Percentiles rank a stretch among this genome's conserved stretches.
Evolutionary conservation across 2,797 vertebrate genomes (phyloP).

Genomic region (Coregonus sp.): DNA sequence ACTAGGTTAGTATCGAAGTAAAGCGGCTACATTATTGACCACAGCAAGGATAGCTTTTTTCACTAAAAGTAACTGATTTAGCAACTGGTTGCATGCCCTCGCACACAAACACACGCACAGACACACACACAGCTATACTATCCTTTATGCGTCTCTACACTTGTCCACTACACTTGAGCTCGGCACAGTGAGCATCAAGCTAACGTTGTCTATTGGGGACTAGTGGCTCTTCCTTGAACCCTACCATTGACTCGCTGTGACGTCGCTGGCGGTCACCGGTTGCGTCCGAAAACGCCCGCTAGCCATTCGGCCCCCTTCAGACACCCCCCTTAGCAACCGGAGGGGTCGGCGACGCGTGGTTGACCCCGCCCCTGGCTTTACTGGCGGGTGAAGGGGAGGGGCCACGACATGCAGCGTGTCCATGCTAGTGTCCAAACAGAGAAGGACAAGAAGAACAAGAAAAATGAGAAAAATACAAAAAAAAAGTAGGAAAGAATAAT

Average conservation of each 20-base stretch:
- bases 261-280: constrained; percentile 26
- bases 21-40: not conserved
- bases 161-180: not conserved
- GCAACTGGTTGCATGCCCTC: not conserved
- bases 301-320: constrained; percentile 10
- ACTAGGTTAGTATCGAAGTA: not conserved
- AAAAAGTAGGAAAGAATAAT: not conserved
- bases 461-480: not conserved
- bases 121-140: not conserved
- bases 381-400: constrained; percentile 18
- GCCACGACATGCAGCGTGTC: not conserved
- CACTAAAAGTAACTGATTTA: not conserved
- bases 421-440: not conserved
- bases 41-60: not conserved
- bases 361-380: constrained; percentile 25
- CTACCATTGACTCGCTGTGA: not conserved
- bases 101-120: not conserved
- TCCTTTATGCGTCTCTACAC: not conserved
- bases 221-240: constrained; percentile 5
- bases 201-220: not conserved
- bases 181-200: not conserved
- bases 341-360: constrained; percentile 33
- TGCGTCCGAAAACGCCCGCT: constrained; percentile 22
- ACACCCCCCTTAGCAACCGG: constrained; percentile 20
- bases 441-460: not conserved